Conservation (phyloP, 2,113 vertebrate genomes). For the Chionodraco myersi region DNA sequence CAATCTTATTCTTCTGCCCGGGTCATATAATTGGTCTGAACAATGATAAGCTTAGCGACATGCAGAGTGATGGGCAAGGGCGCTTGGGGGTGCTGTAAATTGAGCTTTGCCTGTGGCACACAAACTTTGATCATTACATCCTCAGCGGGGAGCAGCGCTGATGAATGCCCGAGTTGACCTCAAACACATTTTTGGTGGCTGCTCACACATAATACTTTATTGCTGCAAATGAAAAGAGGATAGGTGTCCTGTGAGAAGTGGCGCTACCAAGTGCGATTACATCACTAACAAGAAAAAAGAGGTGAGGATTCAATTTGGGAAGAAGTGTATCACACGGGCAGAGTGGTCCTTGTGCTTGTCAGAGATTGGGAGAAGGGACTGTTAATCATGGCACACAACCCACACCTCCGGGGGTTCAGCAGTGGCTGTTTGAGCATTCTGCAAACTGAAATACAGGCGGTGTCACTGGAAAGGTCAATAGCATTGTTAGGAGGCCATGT, state of each 20-base stretch:
- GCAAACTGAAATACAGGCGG: conserved; percentile 68
- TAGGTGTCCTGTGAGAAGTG: conserved; percentile 64
- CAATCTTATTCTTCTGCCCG: conserved; percentile 61
- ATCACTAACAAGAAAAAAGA: conserved; percentile 67
- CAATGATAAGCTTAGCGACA: conserved; percentile 69
- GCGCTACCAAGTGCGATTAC: conserved; percentile 64
- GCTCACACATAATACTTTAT: conserved; percentile 71
- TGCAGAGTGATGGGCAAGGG: conserved; percentile 71
- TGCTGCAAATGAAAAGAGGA: conserved; percentile 72
- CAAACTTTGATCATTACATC: conserved; percentile 77
- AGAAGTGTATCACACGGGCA: conserved; percentile 75
- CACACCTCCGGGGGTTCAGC: conserved; percentile 47
- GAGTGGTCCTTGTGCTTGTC: conserved; percentile 79
- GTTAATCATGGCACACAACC: conserved; percentile 72
- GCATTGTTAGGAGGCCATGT: conserved; percentile 56
- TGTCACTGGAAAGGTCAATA: conserved; percentile 77
- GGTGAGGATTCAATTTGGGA: conserved; percentile 78
- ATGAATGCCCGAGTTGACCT: conserved; percentile 71
- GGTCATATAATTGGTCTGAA: conserved; percentile 77
- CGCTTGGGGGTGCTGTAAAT: conserved; percentile 70
- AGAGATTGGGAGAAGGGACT: conserved; percentile 73
- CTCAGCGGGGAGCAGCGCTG: conserved; percentile 58
- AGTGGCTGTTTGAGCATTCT: conserved; percentile 55
- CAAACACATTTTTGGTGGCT: conserved; percentile 57
- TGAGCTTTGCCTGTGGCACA: conserved; percentile 63